These are phyloP conservation scores for Rhincodon typus DNA, from an alignment of 2,797 vertebrate genomes.

Conservation along the genomic window DNA sequence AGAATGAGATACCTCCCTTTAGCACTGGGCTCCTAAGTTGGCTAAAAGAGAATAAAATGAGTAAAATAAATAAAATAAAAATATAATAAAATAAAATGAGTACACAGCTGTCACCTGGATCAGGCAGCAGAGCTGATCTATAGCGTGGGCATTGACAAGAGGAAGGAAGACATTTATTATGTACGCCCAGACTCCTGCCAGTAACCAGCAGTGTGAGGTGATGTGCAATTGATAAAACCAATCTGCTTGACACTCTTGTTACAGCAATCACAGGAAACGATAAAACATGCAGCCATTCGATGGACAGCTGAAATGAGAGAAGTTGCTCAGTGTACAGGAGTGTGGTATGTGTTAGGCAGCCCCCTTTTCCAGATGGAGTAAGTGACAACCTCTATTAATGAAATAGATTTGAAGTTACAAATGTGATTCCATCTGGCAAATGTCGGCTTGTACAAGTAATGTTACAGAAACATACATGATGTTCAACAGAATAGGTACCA, in stretches of 20 bases:
- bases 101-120: neutral
- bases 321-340: neutral
- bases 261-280: neutral
- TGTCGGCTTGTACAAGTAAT: too few species aligned
- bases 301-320: conserved; percentile 2
- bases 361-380: neutral
- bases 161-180: neutral
- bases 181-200: neutral
- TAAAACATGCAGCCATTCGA: neutral
- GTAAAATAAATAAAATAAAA: neutral
- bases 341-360: neutral
- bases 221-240: conserved; percentile 1
- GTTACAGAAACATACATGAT: neutral
- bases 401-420: conserved; percentile 6
- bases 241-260: neutral
- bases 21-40: neutral
- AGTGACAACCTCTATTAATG: neutral
- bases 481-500: neutral
- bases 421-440: conserved; percentile 1
- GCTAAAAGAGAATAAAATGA: neutral
- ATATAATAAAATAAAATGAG: too few species aligned
- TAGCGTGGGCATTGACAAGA: neutral
- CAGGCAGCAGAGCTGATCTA: neutral
- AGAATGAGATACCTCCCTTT: neutral
- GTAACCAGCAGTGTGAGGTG: neutral